phyloP scores from a whole-genome alignment of 2,113 vertebrate genomes.

The Amphilophus citrinellus region DNA sequence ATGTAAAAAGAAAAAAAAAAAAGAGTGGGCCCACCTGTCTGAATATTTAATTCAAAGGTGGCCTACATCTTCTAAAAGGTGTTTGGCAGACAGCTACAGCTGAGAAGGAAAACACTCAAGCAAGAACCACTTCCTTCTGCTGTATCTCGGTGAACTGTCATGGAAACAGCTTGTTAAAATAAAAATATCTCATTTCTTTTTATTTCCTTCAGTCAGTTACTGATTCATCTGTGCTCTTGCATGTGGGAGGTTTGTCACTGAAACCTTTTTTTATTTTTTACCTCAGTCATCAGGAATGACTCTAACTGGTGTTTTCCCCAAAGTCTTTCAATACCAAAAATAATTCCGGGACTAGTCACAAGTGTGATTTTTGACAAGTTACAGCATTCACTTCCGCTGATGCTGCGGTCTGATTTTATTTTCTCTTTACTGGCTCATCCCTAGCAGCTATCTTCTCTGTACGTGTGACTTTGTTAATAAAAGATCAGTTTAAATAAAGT shows the following conservation, averaged over 20 bases:
- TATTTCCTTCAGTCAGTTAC: background rate
- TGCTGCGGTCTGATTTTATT: background rate
- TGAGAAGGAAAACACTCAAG: background rate
- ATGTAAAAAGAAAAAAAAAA: background rate
- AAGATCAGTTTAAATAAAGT: background rate
- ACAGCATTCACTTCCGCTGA: background rate
- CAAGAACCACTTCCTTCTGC: background rate
- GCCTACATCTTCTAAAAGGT: slow-evolving; percentile 4
- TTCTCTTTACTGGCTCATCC: background rate
- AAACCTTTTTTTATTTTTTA: background rate
- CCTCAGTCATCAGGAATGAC: slow-evolving; percentile 3
- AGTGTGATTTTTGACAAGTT: background rate
- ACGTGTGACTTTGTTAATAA: background rate
- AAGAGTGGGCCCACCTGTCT: background rate
- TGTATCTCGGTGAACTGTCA: background rate
- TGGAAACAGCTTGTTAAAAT: background rate
- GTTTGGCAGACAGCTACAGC: background rate
- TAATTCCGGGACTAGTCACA: slow-evolving; percentile 2
- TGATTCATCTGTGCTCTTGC: slow-evolving; percentile 26
- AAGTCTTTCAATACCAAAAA: slow-evolving; percentile 20
- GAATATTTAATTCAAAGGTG: background rate
- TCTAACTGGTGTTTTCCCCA: slow-evolving; percentile 40
- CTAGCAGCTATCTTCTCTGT: background rate
- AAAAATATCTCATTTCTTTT: background rate
- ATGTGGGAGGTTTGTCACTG: slow-evolving; percentile 12